Evolutionary conservation across 35 echinoderm and acorn worm genomes (phyloP), one percentile per base, ranked within the genome.

Genomic region (Acanthaster planci): DNA sequence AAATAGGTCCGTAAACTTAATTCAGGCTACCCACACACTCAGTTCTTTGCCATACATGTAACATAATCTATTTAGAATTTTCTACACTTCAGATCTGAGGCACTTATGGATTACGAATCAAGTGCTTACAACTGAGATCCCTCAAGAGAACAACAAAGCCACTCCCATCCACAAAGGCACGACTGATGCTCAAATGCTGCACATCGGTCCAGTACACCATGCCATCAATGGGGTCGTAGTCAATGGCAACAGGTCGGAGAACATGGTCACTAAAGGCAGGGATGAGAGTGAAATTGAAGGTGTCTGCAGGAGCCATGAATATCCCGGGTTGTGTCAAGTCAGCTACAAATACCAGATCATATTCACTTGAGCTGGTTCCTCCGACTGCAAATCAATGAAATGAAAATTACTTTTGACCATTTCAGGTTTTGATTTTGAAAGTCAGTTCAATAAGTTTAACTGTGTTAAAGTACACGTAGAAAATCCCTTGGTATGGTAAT

Each of bases 171-270:
- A 72, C 26, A 30, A 72, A 72, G 64, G 64, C 26, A 30, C 82
- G 29, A 8, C 1, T 19, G 17, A 60, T 68, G 15, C 18, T 64
- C 15, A 6, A 12, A 5, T 7, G 39, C 21, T 6, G 4, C 21
- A 76, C 40, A 54, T 89, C 87, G 12, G 87, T 89, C 53, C 80
- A 72, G 51, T 89, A 89, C n/a, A 89, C 40, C 38, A 37, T 81
- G 36, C 79, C 29, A 38, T 88, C 55, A 18, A 88, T 35, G 32
- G 86, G 86, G 42, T 88, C 86, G 40, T 75, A 89, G 47, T 83
- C 87, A 47, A 89, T 47, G 9, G 87, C 87, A 51, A 76, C 59
- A n/a, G 80, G 87, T 6, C 59, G 37, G 26, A 6, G 32, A 22
- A 51, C 6, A 30, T 54, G 12, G 22, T 79, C 38, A 37, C 9